phyloP scores from a whole-genome alignment of 2,797 vertebrate genomes.

The Scyliorhinus canicula region DNA sequence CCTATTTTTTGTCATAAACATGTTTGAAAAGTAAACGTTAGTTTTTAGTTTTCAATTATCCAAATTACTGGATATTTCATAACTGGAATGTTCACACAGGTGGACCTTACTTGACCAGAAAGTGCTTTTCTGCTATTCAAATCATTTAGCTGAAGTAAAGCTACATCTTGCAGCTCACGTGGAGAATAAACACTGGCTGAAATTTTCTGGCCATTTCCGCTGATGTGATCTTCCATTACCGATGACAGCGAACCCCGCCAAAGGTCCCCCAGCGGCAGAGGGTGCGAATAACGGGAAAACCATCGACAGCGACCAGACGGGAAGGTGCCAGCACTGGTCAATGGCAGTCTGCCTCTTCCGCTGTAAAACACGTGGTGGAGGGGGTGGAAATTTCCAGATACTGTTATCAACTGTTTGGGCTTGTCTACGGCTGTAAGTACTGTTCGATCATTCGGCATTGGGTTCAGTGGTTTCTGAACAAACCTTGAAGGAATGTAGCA shows the following conservation, averaged over 20 bases:
- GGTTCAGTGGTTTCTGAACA: background rate
- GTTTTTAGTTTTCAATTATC: background rate
- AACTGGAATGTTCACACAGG: background rate
- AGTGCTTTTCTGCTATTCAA: background rate
- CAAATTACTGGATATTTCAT: background rate
- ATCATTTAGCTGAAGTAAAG: background rate
- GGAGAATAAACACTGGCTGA: background rate
- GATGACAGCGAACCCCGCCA: too few relatives aligned
- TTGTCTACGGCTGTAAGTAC: background rate
- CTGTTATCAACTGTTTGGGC: background rate
- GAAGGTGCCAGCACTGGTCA: too few relatives aligned
- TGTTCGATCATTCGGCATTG: too few relatives aligned
- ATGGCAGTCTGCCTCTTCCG: too few relatives aligned
- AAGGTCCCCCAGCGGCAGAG: too few relatives aligned
- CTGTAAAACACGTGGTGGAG: too few relatives aligned
- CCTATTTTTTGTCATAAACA: background rate
- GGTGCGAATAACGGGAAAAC: too few relatives aligned
- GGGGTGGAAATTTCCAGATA: too few relatives aligned
- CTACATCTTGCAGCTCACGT: background rate
- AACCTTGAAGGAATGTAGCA: conserved; percentile 41
- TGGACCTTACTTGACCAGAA: background rate
- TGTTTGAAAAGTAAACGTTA: background rate
- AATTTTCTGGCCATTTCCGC: too few relatives aligned
- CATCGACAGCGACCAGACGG: too few relatives aligned
- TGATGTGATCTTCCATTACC: too few relatives aligned